Conservation (phyloP, 35 echinoderm and acorn worm species). For the Stichopus chloronotus region DNA sequence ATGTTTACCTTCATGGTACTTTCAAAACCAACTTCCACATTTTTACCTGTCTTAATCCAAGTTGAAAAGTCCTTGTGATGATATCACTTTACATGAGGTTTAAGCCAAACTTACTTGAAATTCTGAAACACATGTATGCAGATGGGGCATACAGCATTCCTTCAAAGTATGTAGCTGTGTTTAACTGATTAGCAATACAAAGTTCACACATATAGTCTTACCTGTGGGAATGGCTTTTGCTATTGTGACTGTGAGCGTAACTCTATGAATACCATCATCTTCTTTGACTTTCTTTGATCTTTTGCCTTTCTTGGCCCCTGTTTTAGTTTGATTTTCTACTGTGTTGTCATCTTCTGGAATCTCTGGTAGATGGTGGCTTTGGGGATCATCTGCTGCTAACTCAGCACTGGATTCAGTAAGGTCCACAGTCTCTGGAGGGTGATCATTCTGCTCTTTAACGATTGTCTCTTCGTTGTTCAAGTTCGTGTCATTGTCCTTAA, state of each 20-base stretch:
- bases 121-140: too few species aligned
- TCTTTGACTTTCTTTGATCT: conserved; percentile 40
- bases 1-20: too few species aligned
- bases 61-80: too few species aligned
- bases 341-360: neutral
- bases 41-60: too few species aligned
- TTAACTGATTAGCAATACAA: too few species aligned
- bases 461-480: neutral
- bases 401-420: neutral
- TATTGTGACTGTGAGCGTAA: conserved; percentile 89
- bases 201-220: too few species aligned
- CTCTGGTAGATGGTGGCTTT: neutral
- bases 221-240: conserved; percentile 92
- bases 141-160: too few species aligned
- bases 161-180: too few species aligned
- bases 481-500: neutral
- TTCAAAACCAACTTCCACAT: too few species aligned
- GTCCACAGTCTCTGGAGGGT: neutral
- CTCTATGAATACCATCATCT: conserved; percentile 75
- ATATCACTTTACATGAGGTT: too few species aligned
- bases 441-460: neutral
- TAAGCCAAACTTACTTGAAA: too few species aligned
- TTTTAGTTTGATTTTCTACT: neutral
- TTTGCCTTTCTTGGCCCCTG: conserved; percentile 13
- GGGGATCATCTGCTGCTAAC: neutral